phyloP scores from a whole-genome alignment of 2,888 invertebrate genomes.

The Piscicola geometra region DNA sequence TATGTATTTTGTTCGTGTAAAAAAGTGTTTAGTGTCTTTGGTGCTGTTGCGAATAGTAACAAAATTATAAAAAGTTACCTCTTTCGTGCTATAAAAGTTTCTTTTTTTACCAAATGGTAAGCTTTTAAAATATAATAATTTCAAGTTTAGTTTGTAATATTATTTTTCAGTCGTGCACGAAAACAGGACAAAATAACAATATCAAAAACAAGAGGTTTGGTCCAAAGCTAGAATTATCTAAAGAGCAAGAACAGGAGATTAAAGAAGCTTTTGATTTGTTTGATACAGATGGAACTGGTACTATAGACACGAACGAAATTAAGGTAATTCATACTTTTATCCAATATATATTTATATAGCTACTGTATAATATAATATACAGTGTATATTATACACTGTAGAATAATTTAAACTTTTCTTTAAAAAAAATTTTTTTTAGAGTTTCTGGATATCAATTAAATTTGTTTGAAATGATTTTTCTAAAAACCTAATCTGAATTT shows the following conservation, averaged over 20 bases:
- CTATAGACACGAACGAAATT: slow-evolving; percentile 83
- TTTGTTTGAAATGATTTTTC: no score
- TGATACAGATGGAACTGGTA: slow-evolving; percentile 80
- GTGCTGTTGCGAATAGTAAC: neutral
- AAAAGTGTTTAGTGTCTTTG: neutral
- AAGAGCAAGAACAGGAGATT: slow-evolving; percentile 84
- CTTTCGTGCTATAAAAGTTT: no score
- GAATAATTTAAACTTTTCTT: neutral
- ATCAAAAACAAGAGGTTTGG: slow-evolving; percentile 54
- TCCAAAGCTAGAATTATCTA: slow-evolving; percentile 67
- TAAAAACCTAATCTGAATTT: no score
- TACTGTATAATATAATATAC: slow-evolving; percentile 5
- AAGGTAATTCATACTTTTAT: slow-evolving; percentile 63
- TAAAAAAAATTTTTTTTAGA: neutral
- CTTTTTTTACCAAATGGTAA: no score
- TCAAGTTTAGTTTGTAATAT: no score
- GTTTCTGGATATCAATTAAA: neutral
- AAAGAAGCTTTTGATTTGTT: slow-evolving; percentile 92
- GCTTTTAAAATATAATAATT: no score
- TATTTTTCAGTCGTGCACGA: slow-evolving; percentile 44
- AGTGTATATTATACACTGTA: neutral
- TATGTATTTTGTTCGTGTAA: no score
- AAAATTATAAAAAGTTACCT: neutral
- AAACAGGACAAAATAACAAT: slow-evolving; percentile 51
- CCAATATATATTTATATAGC: neutral